Evolutionary conservation across 92 coral and sea anemone genomes (phyloP).

Genomic region (Heteractis magnifica): DNA sequence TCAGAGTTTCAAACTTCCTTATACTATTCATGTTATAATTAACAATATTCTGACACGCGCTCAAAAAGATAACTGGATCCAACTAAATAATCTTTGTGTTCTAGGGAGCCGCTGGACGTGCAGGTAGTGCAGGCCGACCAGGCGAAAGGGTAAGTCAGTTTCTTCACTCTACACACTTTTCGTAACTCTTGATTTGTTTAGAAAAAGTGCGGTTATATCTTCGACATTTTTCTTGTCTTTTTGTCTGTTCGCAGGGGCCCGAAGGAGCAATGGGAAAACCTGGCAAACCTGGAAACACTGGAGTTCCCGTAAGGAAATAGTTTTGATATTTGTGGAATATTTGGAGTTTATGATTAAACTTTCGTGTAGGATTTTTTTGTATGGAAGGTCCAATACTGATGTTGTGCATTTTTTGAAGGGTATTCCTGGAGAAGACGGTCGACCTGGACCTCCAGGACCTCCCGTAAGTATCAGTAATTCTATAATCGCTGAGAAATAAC

Average conservation of each 20-base stretch:
- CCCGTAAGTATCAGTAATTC: slow-evolving; percentile 36
- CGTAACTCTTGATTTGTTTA: too few relatives aligned
- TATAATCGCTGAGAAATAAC: not conserved
- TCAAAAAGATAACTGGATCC: not conserved
- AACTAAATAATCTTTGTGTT: not conserved
- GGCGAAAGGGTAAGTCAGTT: slow-evolving; percentile 51
- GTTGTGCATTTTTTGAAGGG: slow-evolving; percentile 38
- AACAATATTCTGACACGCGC: too few relatives aligned
- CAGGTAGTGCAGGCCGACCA: slow-evolving; percentile 55
- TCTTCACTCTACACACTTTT: not conserved
- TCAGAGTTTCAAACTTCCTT: too few relatives aligned
- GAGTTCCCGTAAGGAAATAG: slow-evolving; percentile 33
- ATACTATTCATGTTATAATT: too few relatives aligned
- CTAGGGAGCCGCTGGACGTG: slow-evolving; percentile 53
- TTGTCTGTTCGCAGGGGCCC: slow-evolving; percentile 35
- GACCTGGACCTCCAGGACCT: slow-evolving; percentile 59
- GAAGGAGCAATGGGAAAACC: slow-evolving; percentile 49
- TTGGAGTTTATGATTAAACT: too few relatives aligned
- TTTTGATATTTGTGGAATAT: not conserved
- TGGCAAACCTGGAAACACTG: slow-evolving; percentile 53
- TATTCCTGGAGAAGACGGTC: slow-evolving; percentile 58
- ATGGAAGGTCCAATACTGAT: not conserved
- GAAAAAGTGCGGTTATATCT: too few relatives aligned
- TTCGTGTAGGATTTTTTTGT: too few relatives aligned
- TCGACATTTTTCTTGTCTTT: not conserved